Conservation (phyloP, 2,113 vertebrate species). For the Trematomus loennbergii region DNA sequence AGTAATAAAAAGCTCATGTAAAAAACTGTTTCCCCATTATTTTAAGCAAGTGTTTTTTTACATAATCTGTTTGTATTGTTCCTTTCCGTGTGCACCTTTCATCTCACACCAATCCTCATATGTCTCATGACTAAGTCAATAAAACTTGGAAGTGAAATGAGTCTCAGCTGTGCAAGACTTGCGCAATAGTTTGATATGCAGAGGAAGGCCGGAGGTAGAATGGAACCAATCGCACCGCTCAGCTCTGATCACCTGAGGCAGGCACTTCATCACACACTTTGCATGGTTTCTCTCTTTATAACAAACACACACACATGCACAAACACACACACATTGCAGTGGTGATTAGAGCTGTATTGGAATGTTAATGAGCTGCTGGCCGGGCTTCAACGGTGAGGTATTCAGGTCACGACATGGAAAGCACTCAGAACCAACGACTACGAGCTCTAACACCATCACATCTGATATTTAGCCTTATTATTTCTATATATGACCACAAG, state of each 20-base stretch:
- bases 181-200: constrained; percentile 21
- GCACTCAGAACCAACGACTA: constrained; percentile 43
- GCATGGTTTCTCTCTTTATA: no score
- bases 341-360: constrained; percentile 72
- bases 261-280: constrained; percentile 52
- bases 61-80: constrained; percentile 1
- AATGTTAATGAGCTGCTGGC: constrained; percentile 81
- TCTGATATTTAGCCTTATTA: constrained; percentile 39
- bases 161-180: constrained; percentile 55
- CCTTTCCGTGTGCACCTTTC: constrained; percentile 22
- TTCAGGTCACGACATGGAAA: constrained; percentile 78
- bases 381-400: constrained; percentile 65
- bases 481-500: constrained; percentile 3
- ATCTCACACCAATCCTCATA: constrained; percentile 4
- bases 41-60: neutral
- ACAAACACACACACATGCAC: neutral
- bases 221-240: constrained; percentile 22
- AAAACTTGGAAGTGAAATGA: constrained; percentile 45
- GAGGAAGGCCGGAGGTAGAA: neutral
- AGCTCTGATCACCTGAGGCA: constrained; percentile 54
- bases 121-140: constrained; percentile 46
- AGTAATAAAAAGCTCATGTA: neutral
- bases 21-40: neutral
- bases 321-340: constrained; percentile 22
- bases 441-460: constrained; percentile 13